phyloP scores from a whole-genome alignment of 2,113 vertebrate genomes.

The Melierax canorus region DNA sequence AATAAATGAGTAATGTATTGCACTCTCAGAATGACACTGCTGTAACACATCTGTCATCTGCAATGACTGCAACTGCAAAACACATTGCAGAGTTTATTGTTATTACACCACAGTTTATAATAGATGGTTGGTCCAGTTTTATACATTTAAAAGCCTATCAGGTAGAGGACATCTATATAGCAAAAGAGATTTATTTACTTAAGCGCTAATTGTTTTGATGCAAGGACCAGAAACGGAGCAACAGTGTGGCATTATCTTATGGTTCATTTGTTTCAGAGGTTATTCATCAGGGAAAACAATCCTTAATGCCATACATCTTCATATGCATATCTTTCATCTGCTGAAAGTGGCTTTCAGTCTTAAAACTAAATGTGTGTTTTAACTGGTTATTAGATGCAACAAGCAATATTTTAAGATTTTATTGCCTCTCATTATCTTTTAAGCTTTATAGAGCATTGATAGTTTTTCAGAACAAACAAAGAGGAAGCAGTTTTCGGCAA shows the following conservation, averaged over 20 bases:
- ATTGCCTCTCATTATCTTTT: background rate
- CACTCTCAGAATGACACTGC: background rate
- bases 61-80: background rate
- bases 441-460: background rate
- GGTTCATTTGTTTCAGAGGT: conserved; percentile 3
- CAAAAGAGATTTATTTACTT: conserved; percentile 5
- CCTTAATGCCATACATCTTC: background rate
- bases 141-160: background rate
- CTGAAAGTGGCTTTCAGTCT: background rate
- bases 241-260: background rate
- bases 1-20: background rate
- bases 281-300: background rate
- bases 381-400: background rate
- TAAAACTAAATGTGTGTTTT: background rate
- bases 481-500: fast-evolving
- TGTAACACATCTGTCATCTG: background rate
- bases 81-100: background rate
- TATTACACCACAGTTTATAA: background rate
- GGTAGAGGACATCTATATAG: background rate
- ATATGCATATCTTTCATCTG: background rate
- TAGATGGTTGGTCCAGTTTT: background rate
- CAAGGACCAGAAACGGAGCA: background rate
- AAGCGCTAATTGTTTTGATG: background rate
- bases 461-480: background rate
- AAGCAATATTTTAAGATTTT: background rate